phyloP scores from a whole-genome alignment of 2,113 vertebrate genomes.

The Pterocles orientalis region DNA sequence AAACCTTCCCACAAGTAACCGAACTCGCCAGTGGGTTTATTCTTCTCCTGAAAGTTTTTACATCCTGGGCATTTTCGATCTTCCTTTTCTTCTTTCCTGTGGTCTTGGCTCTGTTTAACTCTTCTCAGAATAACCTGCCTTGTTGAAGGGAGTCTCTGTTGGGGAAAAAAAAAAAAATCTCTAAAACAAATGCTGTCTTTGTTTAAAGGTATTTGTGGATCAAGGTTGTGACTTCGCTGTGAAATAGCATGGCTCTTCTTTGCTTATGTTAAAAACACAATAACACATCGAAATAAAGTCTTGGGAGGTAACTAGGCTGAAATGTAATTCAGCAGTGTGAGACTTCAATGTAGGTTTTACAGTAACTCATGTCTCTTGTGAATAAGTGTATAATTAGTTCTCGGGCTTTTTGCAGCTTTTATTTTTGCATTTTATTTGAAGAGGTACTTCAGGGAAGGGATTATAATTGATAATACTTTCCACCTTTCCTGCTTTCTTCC shows the following conservation, averaged over 20 bases:
- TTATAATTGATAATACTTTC: neutral
- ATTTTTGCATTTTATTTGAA: neutral
- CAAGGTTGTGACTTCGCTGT: slow-evolving; percentile 27
- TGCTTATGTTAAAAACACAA: neutral
- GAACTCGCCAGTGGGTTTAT: fast-evolving
- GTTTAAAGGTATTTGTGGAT: slow-evolving; percentile 32
- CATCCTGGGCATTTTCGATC: neutral
- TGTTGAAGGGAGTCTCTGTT: neutral
- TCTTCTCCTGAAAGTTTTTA: neutral
- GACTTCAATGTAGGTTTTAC: neutral
- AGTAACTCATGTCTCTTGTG: neutral
- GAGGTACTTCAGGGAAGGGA: neutral
- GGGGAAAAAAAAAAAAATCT: neutral
- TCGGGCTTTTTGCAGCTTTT: neutral
- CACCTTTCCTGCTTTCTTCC: neutral
- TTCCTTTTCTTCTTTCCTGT: neutral
- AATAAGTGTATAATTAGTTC: neutral
- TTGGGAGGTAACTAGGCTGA: neutral
- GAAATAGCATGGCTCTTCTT: neutral
- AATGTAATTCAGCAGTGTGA: neutral
- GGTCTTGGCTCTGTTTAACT: neutral
- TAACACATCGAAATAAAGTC: neutral
- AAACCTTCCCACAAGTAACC: neutral
- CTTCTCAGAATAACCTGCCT: neutral
- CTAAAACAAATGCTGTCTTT: neutral